A percentile compares a stretch with the other conserved stretches of the same genome.
Conservation (phyloP, 2,888 invertebrate species). For the Ceriagrion tenellum region DNA sequence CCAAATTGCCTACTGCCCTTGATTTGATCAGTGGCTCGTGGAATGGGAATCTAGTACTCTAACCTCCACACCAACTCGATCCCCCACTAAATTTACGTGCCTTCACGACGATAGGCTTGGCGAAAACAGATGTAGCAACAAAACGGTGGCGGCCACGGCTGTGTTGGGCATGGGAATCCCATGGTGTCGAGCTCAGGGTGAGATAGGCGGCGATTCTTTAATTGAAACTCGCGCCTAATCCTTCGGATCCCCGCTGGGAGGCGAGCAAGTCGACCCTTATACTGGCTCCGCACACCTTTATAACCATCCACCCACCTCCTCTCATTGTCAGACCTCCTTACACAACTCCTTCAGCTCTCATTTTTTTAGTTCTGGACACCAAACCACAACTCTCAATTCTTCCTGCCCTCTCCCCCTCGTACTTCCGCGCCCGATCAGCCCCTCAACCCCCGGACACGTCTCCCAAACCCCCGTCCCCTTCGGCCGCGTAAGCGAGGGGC, state of each 20-base stretch:
- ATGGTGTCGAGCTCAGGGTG: background rate
- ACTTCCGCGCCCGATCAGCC: background rate
- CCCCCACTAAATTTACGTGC: no score
- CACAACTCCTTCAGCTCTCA: background rate
- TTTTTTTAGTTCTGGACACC: background rate
- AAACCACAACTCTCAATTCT: background rate
- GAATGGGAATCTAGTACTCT: no score
- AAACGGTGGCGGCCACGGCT: background rate
- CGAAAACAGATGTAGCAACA: background rate
- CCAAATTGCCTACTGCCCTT: no score
- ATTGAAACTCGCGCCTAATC: slow-evolving; percentile 63
- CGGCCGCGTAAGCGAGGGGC: slow-evolving; percentile 52
- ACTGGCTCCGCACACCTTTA: slow-evolving; percentile 17
- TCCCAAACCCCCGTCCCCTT: background rate
- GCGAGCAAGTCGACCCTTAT: background rate
- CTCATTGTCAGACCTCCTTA: background rate
- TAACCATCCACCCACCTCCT: slow-evolving; percentile 38
- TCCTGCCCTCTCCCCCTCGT: background rate
- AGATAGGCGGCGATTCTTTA: slow-evolving; percentile 51
- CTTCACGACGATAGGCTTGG: background rate
- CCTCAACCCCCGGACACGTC: background rate
- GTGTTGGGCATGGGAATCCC: background rate
- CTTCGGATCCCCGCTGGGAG: slow-evolving; percentile 41
- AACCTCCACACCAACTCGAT: no score
- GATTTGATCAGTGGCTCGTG: no score